Percentiles rank a stretch among this genome's conserved stretches.
Evolutionary conservation across 2,797 vertebrate genomes (phyloP).

Genomic region (Gadopsis marmoratus): DNA sequence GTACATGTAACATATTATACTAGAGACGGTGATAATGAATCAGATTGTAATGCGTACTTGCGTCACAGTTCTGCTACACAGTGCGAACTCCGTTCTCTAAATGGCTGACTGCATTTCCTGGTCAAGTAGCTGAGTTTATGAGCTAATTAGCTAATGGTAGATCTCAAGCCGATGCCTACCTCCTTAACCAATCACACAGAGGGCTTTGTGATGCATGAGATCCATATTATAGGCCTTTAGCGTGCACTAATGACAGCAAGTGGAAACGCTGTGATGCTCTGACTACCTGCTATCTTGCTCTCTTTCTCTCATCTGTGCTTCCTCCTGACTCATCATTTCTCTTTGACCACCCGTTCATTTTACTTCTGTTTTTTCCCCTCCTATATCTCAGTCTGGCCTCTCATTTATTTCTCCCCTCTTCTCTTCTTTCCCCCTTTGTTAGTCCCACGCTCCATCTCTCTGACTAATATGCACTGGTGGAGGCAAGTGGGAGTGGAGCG

Average conservation of each 20-base stretch:
- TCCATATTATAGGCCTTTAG: conserved; percentile 65
- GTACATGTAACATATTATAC: conserved; percentile 5
- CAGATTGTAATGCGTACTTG: conserved; percentile 14
- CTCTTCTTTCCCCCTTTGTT: conserved; percentile 55
- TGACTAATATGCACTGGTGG: conserved; percentile 58
- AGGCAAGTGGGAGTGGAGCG: conserved; percentile 56
- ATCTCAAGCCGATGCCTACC: conserved; percentile 58
- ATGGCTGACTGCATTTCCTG: conserved; percentile 66
- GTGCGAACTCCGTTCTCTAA: conserved; percentile 42
- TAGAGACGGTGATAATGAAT: conserved; percentile 30
- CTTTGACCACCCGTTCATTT: conserved; percentile 38
- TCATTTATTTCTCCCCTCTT: conserved; percentile 61
- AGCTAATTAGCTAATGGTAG: conserved; percentile 84
- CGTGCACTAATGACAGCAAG: conserved; percentile 64
- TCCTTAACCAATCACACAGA: conserved; percentile 69
- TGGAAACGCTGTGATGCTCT: conserved; percentile 52
- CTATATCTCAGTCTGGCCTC: conserved; percentile 33
- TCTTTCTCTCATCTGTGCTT: conserved; percentile 61
- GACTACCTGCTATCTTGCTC: conserved; percentile 30
- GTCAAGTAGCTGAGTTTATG: conserved; percentile 78
- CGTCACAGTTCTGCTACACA: conserved; percentile 17
- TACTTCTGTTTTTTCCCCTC: too few species aligned
- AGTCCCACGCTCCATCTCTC: conserved; percentile 55
- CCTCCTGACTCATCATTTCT: conserved; percentile 68
- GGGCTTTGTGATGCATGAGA: conserved; percentile 68